These are phyloP conservation scores for Tipula confusa DNA, from an alignment of 2,888 invertebrate species.

Conservation along the genomic window DNA sequence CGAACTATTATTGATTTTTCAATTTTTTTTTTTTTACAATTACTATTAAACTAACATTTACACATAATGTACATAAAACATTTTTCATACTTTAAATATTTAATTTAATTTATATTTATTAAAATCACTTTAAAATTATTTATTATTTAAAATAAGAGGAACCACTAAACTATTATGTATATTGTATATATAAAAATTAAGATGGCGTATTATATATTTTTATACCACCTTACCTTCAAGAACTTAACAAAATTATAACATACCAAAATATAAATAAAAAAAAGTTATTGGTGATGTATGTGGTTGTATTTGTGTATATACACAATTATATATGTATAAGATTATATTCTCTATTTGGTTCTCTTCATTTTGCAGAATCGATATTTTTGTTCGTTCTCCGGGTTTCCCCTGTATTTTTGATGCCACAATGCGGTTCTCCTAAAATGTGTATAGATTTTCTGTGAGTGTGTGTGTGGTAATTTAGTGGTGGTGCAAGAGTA, in stretches of 20 bases:
- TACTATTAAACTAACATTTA: neutral
- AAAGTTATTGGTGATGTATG: neutral
- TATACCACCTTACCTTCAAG: slow-evolving; percentile 9
- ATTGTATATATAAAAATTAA: neutral
- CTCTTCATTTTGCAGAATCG: neutral
- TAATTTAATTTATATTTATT: neutral
- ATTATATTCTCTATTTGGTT: neutral
- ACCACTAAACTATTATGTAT: slow-evolving; percentile 3
- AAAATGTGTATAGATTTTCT: too few relatives aligned
- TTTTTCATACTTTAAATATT: neutral
- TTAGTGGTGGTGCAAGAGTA: neutral
- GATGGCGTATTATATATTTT: neutral
- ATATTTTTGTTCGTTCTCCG: neutral
- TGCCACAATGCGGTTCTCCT: neutral
- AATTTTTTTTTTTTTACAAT: neutral
- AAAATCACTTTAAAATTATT: neutral
- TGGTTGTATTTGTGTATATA: neutral
- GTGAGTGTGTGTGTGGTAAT: neutral
- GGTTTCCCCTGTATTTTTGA: neutral
- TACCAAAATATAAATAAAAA: neutral
- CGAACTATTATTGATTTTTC: neutral
- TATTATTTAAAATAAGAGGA: neutral
- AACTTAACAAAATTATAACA: slow-evolving; percentile 3
- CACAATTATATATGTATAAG: too few relatives aligned
- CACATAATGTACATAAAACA: neutral